Conservation (phyloP, 2,113 vertebrate species). For the Zapus hudsonius region DNA sequence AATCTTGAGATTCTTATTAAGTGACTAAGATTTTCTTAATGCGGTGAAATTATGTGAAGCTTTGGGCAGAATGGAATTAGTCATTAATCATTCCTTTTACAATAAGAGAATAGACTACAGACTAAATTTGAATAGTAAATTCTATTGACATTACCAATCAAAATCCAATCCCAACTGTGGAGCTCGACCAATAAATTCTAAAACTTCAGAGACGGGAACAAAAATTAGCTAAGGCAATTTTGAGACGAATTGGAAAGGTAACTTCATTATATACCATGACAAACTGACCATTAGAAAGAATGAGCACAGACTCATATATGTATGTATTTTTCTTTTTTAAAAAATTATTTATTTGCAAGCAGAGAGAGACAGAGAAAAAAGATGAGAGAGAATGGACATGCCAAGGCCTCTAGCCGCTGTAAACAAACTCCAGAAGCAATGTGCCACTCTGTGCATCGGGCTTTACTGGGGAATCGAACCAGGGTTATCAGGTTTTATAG, state of each 20-base stretch:
- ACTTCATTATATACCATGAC: not conserved
- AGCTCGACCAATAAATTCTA: not conserved
- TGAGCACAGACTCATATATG: not conserved
- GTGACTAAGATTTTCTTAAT: not conserved
- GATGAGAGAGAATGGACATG: too few species aligned
- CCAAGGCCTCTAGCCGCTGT: too few species aligned
- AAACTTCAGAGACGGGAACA: not conserved
- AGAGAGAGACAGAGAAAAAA: too few species aligned
- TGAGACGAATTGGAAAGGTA: not conserved
- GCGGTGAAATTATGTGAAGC: not conserved
- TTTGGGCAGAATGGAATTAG: not conserved
- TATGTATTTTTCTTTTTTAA: too few species aligned
- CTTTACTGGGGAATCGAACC: too few species aligned
- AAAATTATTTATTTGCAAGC: too few species aligned
- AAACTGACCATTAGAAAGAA: not conserved
- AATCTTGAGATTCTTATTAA: not conserved
- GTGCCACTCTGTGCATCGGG: too few species aligned
- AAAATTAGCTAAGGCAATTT: not conserved
- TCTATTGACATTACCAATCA: not conserved
- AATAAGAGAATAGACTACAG: not conserved
- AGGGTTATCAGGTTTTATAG: too few species aligned
- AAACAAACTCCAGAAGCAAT: too few species aligned
- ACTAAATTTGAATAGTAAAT: not conserved
- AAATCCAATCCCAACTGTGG: not conserved
- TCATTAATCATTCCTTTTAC: conserved; percentile 16